Percentiles rank a stretch among this genome's conserved stretches.
phyloP scores from a whole-genome alignment of 2,797 vertebrate species.

The Rhinogobio ventralis region DNA sequence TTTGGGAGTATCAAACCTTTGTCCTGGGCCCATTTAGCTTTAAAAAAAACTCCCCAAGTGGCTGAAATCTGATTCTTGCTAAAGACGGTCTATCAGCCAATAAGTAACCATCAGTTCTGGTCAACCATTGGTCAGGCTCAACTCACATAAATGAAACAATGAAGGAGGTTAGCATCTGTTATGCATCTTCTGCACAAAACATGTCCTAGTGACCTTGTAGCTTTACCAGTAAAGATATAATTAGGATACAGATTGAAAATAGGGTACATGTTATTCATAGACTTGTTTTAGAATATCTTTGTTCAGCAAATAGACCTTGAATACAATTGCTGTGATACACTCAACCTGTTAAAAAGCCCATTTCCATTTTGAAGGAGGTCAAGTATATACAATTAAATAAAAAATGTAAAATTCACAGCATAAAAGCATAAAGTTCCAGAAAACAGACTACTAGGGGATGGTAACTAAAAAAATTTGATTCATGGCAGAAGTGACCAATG shows the following conservation, averaged over 20 bases:
- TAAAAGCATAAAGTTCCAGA: background rate
- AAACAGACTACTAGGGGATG: background rate
- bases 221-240: conserved; percentile 28
- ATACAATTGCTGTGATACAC: background rate
- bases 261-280: background rate
- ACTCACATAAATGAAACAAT: conserved; percentile 31
- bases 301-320: background rate
- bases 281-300: background rate
- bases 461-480: background rate
- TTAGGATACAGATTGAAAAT: conserved; percentile 2
- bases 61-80: conserved; percentile 52
- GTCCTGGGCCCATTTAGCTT: conserved; percentile 35
- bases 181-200: conserved; percentile 34
- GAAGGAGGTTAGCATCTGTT: conserved; percentile 51
- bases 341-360: background rate
- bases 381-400: background rate
- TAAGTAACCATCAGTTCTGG: conserved; percentile 37
- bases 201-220: conserved; percentile 30
- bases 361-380: background rate
- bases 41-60: conserved; percentile 47
- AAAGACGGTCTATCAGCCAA: conserved; percentile 46
- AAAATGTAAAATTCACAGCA: background rate
- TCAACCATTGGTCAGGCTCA: conserved; percentile 51
- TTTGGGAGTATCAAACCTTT: conserved; percentile 48
- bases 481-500: background rate